Percentiles rank a stretch among this genome's conserved stretches.
phyloP scores from a whole-genome alignment of 2,113 vertebrate genomes.

The Corynorhinus townsendii region DNA sequence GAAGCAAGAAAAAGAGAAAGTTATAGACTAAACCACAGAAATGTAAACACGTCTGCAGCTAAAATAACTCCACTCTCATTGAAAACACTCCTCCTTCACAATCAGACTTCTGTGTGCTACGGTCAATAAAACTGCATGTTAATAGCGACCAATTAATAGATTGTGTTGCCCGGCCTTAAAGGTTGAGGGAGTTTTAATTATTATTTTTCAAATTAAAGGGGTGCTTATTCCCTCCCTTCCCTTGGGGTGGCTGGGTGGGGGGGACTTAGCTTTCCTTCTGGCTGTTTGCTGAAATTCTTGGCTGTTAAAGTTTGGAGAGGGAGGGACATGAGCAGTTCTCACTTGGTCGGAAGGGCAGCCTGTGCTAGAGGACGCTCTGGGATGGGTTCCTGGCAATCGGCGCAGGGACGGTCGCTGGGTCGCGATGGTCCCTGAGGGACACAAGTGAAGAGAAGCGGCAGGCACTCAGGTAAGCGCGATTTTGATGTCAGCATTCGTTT shows the following conservation, averaged over 20 bases:
- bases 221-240: conserved; percentile 64
- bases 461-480: conserved; percentile 47
- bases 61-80: conserved; percentile 93
- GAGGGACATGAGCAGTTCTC: conserved; percentile 50
- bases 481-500: not conserved
- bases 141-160: conserved; percentile 88
- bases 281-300: conserved; percentile 69
- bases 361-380: not conserved
- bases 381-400: not conserved
- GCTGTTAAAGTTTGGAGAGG: conserved; percentile 62
- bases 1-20: conserved; percentile 92
- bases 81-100: conserved; percentile 91
- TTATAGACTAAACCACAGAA: conserved; percentile 96
- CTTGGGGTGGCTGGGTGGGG: conserved; percentile 15
- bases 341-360: conserved; percentile 1
- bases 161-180: conserved; percentile 80
- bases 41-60: conserved; percentile 96
- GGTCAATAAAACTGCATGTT: conserved; percentile 87
- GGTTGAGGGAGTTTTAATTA: conserved; percentile 72
- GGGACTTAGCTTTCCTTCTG: conserved; percentile 59
- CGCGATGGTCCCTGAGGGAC: not conserved
- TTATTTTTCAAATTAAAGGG: conserved; percentile 74
- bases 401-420: not conserved
- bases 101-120: conserved; percentile 88
- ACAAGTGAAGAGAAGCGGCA: not conserved